Base-by-base conservation (phyloP, 2,888 invertebrate genomes). In the Drosophila birchii region DNA sequence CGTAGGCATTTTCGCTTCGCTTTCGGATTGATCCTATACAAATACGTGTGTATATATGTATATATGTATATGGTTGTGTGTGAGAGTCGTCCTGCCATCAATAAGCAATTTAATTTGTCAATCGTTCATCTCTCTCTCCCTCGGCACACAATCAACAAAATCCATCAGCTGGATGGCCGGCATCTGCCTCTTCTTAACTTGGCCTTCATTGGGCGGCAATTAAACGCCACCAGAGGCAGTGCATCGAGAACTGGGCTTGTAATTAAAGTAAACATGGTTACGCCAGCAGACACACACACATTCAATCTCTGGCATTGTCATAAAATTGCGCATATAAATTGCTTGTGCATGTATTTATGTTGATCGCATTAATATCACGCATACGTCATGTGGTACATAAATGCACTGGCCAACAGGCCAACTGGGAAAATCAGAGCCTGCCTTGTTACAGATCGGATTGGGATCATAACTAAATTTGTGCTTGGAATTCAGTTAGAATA, bases 81-180 rank as follows among this genome's bases (percentile, higher is more conserved):
- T 57, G 53, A 32, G 51, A 55, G 67, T 36, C 7, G 32, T 32
- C 55, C 80, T 67, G 78, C 87, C 85, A 88, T 86, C 89, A 88
- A 86, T 89, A 88, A 86, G 82, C 85, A 86, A 86, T 86, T 88
- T 80, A 84, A 86, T 86, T 88, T 86, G 89, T 86, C 85, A 88
- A 88, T 86, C 86, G 85, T 72, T 58, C 63, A 67, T 66, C 63
- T 68, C 70, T 14, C 20, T 6, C 34, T 34, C 20, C 5, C 34
- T 34, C 56, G 69, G 76, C 58, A 67, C 64, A 71, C 89, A 84
- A 79, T 84, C 85, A 84, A 81, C 79, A 75, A 78, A 84, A 83
- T 81, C 80, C 78, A 87, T 78, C 88, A 82, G 56, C 47, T 29
- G 36, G 26, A 14, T 20, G 39, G 26, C 63, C 34, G 26, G 34